phyloP scores from a whole-genome alignment of 1,140 invertebrate species.

The Neomicropteryx cornuta region DNA sequence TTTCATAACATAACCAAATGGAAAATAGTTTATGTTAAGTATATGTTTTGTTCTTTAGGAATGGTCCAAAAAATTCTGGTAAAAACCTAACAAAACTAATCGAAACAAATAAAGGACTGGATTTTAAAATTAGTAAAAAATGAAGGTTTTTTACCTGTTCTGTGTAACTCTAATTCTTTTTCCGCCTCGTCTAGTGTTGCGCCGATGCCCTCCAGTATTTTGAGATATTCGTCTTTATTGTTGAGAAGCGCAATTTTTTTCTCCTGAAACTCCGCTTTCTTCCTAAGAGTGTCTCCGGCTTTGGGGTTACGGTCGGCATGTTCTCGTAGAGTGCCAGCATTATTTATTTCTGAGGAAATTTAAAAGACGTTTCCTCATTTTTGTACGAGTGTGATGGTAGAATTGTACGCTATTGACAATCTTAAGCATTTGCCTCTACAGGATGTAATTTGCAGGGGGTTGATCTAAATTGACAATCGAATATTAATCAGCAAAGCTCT shows the following conservation, averaged over 20 bases:
- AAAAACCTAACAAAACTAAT: too few species aligned
- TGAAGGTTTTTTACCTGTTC: background rate
- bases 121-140: background rate
- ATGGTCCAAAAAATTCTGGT: too few species aligned
- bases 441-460: too few species aligned
- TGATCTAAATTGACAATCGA: too few species aligned
- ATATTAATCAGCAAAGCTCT: too few species aligned
- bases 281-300: slow-evolving; percentile 40
- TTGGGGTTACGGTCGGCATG: slow-evolving; percentile 44
- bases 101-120: too few species aligned
- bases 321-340: slow-evolving; percentile 39
- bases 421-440: slow-evolving; percentile 1
- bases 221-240: background rate
- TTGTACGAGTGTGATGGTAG: slow-evolving; percentile 27
- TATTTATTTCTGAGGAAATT: slow-evolving; percentile 48
- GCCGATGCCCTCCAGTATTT: background rate
- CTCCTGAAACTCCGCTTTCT: slow-evolving; percentile 49
- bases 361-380: too few species aligned
- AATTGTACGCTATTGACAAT: background rate
- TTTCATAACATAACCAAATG: too few species aligned
- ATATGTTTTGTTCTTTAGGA: too few species aligned
- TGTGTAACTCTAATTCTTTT: background rate
- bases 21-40: too few species aligned
- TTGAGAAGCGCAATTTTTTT: slow-evolving; percentile 25
- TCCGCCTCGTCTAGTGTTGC: background rate